Conservation (phyloP, 2,888 invertebrate species). For the Lobophora halterata region DNA sequence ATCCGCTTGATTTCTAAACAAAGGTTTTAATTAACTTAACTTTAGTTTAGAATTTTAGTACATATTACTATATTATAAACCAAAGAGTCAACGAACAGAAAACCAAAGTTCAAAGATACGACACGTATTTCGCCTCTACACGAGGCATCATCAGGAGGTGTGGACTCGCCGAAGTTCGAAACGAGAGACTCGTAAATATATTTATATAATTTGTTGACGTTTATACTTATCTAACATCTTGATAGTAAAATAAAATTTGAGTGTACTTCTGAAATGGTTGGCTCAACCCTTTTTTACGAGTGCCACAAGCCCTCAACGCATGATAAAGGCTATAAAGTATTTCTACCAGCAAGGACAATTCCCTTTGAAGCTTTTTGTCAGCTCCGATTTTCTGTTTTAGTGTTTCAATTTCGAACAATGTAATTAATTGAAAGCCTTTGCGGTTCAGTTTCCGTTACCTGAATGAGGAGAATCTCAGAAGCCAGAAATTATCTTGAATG, state of each 20-base stretch:
- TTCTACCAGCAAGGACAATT: conserved; percentile 30
- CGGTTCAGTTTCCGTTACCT: conserved; percentile 9
- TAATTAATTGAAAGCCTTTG: background rate
- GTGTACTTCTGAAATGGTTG: conserved; percentile 34
- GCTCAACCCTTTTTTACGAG: conserved; percentile 39
- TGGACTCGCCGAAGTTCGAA: no score
- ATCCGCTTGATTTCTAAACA: no score
- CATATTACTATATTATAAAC: no score
- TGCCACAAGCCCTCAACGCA: conserved; percentile 30
- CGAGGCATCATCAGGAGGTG: no score
- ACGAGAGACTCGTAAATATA: no score
- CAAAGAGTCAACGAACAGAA: no score
- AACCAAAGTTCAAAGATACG: no score
- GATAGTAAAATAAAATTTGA: conserved; percentile 34
- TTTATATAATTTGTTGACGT: no score
- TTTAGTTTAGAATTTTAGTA: no score
- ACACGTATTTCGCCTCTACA: no score
- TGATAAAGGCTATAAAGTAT: conserved; percentile 36
- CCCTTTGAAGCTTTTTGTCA: conserved; percentile 20
- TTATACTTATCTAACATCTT: conserved; percentile 35
- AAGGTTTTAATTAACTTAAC: no score
- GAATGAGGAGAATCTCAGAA: conserved; percentile 14
- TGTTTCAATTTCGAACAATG: background rate
- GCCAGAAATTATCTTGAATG: conserved; percentile 22
- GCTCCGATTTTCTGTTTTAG: conserved; percentile 6